Base-by-base conservation (phyloP, 2,797 vertebrate genomes). In the Myoxocephalus aenaeus region DNA sequence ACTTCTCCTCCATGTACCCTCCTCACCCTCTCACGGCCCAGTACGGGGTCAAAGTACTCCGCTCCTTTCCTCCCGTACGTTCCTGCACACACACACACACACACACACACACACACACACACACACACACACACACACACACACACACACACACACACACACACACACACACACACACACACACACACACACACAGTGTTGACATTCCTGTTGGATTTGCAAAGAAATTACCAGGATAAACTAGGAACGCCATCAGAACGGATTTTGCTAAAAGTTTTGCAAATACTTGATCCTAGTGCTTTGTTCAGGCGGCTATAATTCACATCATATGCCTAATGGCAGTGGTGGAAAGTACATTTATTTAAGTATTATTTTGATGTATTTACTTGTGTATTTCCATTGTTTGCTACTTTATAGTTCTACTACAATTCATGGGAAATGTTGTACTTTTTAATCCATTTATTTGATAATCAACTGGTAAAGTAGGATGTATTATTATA, bases 1-100 rank as follows among this genome's bases (percentile, higher is more conserved):
- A 99, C 93, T 99, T 99, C 91, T 99, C 97, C 79, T 98, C 97
- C 94, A 95, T 97, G 96, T 99, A 98, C 76, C 98, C 98, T 0
- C 98, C 97, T 3, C 98, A 99, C 86, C 98, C 98, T 0, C 96
- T 99, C 81, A 99, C 98, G 0, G 98, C 98, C 0, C 98, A 99
- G 88, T 99, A 99, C 0, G 98, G 97, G 2, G 98, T 99, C 80
- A 98, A 98, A 95, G 98, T 99, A 65, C 94, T 99, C 46, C 95
- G 97, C 3, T 99, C 98, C 53, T 99, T 99, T 87, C 98, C 98
- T 22, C 97, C 98, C 66, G 98, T 99, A 95, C 80, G 92, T 18
- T 54, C 20, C 61, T 25, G 3, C 40, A 1, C 54, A 5, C 27
- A 65, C 46, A 27, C 25, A 27, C 25, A 27, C 2, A 27, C 25